Evolutionary conservation across 2,113 vertebrate species (phyloP), one percentile per base, ranked within the genome.

Genomic region (Lucifuga dentata): DNA sequence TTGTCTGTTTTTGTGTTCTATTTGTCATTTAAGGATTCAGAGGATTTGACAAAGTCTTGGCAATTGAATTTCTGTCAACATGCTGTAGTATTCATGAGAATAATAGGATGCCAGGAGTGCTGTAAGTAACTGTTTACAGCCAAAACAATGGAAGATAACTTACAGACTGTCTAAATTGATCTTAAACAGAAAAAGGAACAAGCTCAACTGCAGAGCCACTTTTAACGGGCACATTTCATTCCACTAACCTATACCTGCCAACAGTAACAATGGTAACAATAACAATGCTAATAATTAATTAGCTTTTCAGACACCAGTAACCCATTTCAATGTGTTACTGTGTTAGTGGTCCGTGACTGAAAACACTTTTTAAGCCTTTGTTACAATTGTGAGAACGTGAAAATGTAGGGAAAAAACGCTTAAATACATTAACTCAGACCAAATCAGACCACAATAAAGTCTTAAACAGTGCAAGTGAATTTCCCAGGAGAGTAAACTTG

Each of bases 381-480:
- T 17, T 44, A 39, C 23, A 29, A 53, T 26, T 46, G n/a, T 5
- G 1, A 17, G 16, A 17, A 57, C 52, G 43, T 19, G 15, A 10
- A 73, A 36, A 29, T 69, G 16, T 5, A 11, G 2, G 35, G n/a
- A n/a, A n/a, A n/a, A 56, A 45, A 38, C 52, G 51, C n/a, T 58
- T 73, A 53, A 55, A 66, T 38, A 24, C 21, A 16, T 8, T 52
- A 55, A 41, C 38, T 60, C 35, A 32, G 48, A 8, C 48, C 29
- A 26, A 44, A 20, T 26, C 9, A 19, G 20, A 44, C 48, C 23
- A 10, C 23, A 73, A 58, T 32, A 50, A 45, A 59, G 35, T 58
- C 33, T 63, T 39, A 68, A 46, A 13, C 24, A 52, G 41, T 48
- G 52, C 32, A 64, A 68, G 58, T 12, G 10, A 51, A 56, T 35